phyloP scores from a whole-genome alignment of 1,140 invertebrate genomes.

The Lucilia cuprina region DNA sequence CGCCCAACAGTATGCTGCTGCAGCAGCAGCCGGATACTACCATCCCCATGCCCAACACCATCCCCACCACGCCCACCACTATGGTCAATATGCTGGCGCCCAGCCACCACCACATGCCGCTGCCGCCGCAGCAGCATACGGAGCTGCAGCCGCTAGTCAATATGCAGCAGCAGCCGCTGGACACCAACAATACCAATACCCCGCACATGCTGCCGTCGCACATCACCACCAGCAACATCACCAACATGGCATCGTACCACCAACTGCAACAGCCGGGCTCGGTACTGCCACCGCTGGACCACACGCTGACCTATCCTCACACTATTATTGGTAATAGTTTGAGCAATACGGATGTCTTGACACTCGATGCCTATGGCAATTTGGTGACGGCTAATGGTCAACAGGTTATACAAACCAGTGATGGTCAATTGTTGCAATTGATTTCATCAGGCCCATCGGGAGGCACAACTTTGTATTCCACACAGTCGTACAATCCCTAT shows the following conservation, averaged over 20 bases:
- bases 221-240: conserved; percentile 51
- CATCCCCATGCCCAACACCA: conserved; percentile 40
- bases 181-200: conserved; percentile 51
- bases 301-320: conserved; percentile 61
- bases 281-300: conserved; percentile 51
- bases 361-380: conserved; percentile 18
- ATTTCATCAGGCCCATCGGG: conserved; percentile 39
- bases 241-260: conserved; percentile 55
- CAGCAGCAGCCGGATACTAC: conserved; percentile 44
- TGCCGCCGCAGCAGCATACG: conserved; percentile 46
- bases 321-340: conserved; percentile 60
- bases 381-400: background rate
- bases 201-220: conserved; percentile 44
- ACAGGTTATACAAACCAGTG: conserved; percentile 9
- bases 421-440: conserved; percentile 54
- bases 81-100: conserved; percentile 46
- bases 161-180: conserved; percentile 45
- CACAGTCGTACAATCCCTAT: conserved; percentile 46
- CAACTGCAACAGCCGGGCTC: conserved; percentile 49
- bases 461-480: conserved; percentile 20
- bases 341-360: background rate
- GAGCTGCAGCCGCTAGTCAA: conserved; percentile 59
- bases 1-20: conserved; percentile 55
- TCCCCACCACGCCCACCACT: conserved; percentile 43
- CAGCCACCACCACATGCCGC: conserved; percentile 49